Conservation (phyloP, 2,888 invertebrate genomes). For the Sesamia inferens region DNA sequence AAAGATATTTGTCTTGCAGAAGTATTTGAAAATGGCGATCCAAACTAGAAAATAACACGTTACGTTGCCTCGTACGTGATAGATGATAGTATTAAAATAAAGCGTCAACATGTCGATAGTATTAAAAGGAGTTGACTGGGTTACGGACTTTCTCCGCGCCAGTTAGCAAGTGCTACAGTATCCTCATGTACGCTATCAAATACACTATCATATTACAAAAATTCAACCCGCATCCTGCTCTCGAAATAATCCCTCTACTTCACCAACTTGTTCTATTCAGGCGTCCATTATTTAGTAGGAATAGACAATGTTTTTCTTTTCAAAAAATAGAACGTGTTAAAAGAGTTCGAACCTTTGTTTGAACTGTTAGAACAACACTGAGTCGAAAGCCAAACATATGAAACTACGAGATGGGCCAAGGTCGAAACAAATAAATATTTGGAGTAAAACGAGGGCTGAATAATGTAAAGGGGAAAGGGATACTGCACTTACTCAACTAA, state of each 20-base stretch:
- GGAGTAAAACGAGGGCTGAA: slow-evolving; percentile 42
- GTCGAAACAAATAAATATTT: slow-evolving; percentile 58
- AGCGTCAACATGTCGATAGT: slow-evolving; percentile 36
- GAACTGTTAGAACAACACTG: slow-evolving; percentile 54
- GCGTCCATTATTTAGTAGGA: slow-evolving; percentile 19
- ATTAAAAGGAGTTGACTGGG: slow-evolving; percentile 52
- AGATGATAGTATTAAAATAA: slow-evolving; percentile 50
- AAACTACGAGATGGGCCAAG: slow-evolving; percentile 56
- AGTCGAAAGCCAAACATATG: slow-evolving; percentile 52
- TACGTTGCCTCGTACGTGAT: slow-evolving; percentile 48
- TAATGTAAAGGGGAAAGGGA: slow-evolving; percentile 28
- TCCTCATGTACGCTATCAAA: slow-evolving; percentile 30
- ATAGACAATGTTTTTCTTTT: slow-evolving; percentile 27
- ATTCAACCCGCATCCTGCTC: slow-evolving; percentile 76
- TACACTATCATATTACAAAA: slow-evolving; percentile 64
- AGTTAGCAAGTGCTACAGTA: slow-evolving; percentile 38
- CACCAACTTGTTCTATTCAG: slow-evolving; percentile 26
- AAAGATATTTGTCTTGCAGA: slow-evolving; percentile 17
- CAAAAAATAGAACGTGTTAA: slow-evolving; percentile 42
- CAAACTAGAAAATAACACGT: slow-evolving; percentile 58
- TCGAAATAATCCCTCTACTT: slow-evolving; percentile 62
- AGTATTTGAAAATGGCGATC: slow-evolving; percentile 31
- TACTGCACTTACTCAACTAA: slow-evolving; percentile 2
- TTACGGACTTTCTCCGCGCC: slow-evolving; percentile 57
- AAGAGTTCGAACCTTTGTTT: slow-evolving; percentile 51